Conservation (phyloP, 2,888 invertebrate genomes). For the Iselma pallidipennis region DNA sequence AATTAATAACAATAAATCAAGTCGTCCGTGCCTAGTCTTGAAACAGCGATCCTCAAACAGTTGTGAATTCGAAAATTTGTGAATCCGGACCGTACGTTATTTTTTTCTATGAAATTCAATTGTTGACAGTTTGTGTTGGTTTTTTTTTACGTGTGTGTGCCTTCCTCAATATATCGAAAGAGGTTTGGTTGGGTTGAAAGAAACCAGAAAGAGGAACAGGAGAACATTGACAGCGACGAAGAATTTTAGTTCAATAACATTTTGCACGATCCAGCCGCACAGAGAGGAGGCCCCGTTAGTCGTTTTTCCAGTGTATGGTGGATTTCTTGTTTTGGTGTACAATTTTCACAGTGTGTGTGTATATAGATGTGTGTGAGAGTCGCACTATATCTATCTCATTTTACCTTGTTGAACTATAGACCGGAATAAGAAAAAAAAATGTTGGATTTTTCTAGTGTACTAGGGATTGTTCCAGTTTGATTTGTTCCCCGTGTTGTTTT, state of each 20-base stretch:
- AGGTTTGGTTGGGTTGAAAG: background rate
- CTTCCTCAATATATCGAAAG: no score
- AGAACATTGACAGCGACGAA: slow-evolving; percentile 5
- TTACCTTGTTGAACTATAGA: background rate
- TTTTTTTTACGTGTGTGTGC: no score
- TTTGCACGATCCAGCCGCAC: slow-evolving; percentile 17
- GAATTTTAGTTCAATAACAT: slow-evolving; percentile 29
- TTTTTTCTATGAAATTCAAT: slow-evolving; percentile 2
- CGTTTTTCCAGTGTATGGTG: slow-evolving; percentile 13
- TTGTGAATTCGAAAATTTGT: no score
- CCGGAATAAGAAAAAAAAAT: background rate
- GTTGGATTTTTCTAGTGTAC: background rate
- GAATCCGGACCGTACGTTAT: background rate
- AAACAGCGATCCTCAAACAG: no score
- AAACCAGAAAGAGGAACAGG: background rate
- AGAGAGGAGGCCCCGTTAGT: slow-evolving; percentile 14
- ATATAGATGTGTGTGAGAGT: no score
- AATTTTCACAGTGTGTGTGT: background rate
- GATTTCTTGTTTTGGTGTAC: background rate
- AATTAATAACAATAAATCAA: background rate
- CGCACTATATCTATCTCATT: background rate
- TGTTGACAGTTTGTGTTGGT: slow-evolving; percentile 7
- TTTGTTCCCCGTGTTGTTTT: no score
- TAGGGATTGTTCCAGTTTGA: slow-evolving; percentile 5
- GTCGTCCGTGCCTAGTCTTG: background rate